Evolutionary conservation across 1,140 invertebrate species (phyloP).

Genomic region (Dreissena polymorpha): DNA sequence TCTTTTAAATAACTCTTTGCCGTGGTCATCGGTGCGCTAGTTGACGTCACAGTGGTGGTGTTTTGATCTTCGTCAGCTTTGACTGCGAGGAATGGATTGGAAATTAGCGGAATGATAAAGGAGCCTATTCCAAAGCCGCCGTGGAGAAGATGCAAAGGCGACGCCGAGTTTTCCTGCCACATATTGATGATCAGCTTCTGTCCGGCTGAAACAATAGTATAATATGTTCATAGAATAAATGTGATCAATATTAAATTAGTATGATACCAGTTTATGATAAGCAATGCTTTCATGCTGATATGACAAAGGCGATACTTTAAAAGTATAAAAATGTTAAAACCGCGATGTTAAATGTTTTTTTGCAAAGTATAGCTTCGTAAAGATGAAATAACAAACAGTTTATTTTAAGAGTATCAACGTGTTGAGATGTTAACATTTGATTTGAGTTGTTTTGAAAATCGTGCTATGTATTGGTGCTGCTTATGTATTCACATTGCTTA

Average conservation of each 20-base stretch:
- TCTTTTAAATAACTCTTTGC: conserved; percentile 28
- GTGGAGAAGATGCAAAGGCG: conserved; percentile 67
- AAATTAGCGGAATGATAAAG: conserved; percentile 68
- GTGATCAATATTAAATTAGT: not conserved
- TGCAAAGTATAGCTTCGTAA: no score
- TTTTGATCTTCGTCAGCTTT: not conserved
- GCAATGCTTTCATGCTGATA: no score
- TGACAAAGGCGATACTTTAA: no score
- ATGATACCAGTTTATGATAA: not conserved
- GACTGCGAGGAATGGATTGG: conserved; percentile 64
- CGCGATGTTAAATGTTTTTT: no score
- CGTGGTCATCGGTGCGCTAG: conserved; percentile 27
- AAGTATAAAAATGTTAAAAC: no score
- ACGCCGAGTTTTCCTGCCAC: conserved; percentile 63
- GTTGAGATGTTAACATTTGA: no score
- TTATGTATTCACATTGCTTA: no score
- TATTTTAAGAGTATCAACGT: no score
- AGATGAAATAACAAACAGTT: no score
- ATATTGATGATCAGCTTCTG: conserved; percentile 65
- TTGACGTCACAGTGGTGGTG: conserved; percentile 1
- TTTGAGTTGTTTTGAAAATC: no score
- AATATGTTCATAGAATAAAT: not conserved
- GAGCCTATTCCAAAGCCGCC: conserved; percentile 69
- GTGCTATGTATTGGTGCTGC: no score
- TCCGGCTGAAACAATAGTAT: conserved; percentile 59